Base-by-base conservation (phyloP, 2,113 vertebrate species). In the Vulpes ferrilata region DNA sequence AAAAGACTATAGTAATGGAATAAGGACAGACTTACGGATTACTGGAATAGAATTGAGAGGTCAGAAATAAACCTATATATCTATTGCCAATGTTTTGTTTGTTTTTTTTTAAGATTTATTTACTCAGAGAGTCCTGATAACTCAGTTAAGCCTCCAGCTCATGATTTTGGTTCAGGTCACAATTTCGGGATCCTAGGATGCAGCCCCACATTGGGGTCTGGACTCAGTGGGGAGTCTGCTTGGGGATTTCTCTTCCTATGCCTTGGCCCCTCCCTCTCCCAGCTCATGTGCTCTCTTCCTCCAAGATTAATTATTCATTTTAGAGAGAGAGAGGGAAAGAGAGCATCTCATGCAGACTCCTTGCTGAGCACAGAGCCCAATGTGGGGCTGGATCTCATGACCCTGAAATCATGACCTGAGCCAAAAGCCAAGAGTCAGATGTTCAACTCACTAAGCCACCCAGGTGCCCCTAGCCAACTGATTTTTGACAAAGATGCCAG, bases 401-500 rank as follows among this genome's bases (percentile, higher is more conserved):
- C 15, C 30, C 30, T 30, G 32, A 67, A 30, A 67, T 15, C 30
- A 67, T 67, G 65, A 67, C 30, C 65, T 67, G 2, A 67, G 30
- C 30, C 6, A 7, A 67, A 67, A 67, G 13, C 30, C 30, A 67
- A 67, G 65, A 67, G 15, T 67, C 65, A 67, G 65, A 67, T 67
- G 65, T 15, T 67, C 65, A 67, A 64, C 62, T 25, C 12, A 64
- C 65, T 67, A 30, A 67, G 30, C 65, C 30, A 67, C 12, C 30
- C 27, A 32, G 64, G 64, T 19, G 6, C 57, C 30, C 13, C 30
- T 67, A 74, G 73, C 10, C 16, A 48, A 62, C 0, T 88, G 51
- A 74, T 32, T 88, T 86, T 96, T 60, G 12, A 84, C 43, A 84
- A 93, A 78, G 59, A 38, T 92, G 27, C 35, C 43, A 94, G 76